A percentile compares a stretch with the other conserved stretches of the same genome.
These are phyloP conservation scores for Psophia crepitans DNA, from an alignment of 2,113 vertebrate genomes.

Conservation along the genomic window DNA sequence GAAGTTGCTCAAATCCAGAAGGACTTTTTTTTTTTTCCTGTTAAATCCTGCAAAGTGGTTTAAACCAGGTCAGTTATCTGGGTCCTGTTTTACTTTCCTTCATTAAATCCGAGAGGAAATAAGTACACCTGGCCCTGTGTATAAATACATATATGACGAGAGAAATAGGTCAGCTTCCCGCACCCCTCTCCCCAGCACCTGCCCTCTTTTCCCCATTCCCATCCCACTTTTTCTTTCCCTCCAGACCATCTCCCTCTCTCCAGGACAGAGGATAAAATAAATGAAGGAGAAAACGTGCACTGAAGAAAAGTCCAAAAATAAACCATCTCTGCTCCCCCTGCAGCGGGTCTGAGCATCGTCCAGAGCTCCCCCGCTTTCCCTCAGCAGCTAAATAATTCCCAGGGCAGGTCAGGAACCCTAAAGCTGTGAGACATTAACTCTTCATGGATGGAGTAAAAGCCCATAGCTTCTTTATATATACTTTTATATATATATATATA, in stretches of 20 bases:
- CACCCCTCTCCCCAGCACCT: background rate
- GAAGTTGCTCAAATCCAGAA: slow-evolving; percentile 40
- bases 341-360: background rate
- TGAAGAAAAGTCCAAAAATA: background rate
- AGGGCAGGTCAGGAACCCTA: background rate
- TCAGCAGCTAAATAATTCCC: rapidly evolving
- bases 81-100: background rate
- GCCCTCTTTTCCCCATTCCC: background rate
- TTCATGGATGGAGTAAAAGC: background rate
- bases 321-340: rapidly evolving
- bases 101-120: background rate
- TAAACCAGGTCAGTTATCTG: slow-evolving; percentile 47
- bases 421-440: rapidly evolving
- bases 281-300: background rate
- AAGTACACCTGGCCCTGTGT: background rate
- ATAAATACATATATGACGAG: rapidly evolving
- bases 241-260: background rate
- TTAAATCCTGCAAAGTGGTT: background rate
- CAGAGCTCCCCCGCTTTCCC: background rate
- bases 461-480: background rate
- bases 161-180: background rate
- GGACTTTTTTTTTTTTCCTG: background rate
- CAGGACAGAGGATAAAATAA: background rate
- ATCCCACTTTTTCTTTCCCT: background rate
- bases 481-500: no score